Evolutionary conservation across 2,888 invertebrate species (phyloP), one percentile per base, ranked within the genome.

Genomic region (Erpobdella octoculata): DNA sequence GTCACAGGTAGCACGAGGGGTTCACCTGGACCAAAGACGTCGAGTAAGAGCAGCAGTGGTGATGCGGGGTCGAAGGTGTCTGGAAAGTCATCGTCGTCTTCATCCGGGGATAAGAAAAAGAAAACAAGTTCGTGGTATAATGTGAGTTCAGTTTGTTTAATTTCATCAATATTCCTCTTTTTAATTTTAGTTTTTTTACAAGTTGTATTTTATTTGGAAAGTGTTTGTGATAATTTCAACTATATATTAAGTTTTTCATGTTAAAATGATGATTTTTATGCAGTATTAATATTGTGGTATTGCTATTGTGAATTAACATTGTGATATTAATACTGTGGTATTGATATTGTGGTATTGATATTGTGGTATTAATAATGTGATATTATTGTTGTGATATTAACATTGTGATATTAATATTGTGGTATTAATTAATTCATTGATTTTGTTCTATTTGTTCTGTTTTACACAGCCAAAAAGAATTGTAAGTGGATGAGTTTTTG

Each of bases 51-150:
- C 36, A 38, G 59, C 31, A 48, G n/a, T 31, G 65, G 18, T n/a
- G 31, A 41, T 18, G 18, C 31, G n/a, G 35, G 18, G 25, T 41
- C 62, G n/a, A 28, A 25, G 6, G 28, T 25, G 53, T 3, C 53
- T n/a, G 53, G 53, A n/a, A 53, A 53, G 53, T 53, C 53, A n/a
- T 53, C 53, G 1, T 53, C 53, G 1, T 53, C 53, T 0, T 53
- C 53, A 53, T 53, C 53, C 21, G 53, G 28, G 15, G 28, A 28
- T n/a, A 79, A 79, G 74, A 81, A 81, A 75, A 80, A 79, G 77
- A 80, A 79, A 72, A 76, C 76, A 59, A 74, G 76, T 5, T 77
- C 80, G 2, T 80, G 80, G 80, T 81, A 81, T 71, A 79, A 80
- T 66, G 81, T 81, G 76, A 79, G 80, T 77, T 28, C 9, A 18